Percentiles rank a stretch among this genome's conserved stretches.
These are phyloP conservation scores for Masticophis lateralis DNA, from an alignment of 2,797 vertebrate genomes.

Conservation along the genomic window DNA sequence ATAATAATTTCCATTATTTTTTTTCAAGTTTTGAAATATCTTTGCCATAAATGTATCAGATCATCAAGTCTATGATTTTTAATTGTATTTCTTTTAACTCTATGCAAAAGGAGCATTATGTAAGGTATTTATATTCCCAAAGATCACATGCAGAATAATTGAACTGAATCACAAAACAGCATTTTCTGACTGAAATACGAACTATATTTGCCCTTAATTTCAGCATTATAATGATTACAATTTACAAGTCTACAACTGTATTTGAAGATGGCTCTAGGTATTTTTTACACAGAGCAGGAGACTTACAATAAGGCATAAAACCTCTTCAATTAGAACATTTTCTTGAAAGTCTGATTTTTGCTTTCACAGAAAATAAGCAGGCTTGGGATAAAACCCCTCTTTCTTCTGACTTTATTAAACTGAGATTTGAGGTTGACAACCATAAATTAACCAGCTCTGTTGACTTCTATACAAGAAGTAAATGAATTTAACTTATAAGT, in stretches of 20 bases:
- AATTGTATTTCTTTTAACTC: not conserved
- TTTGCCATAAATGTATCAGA: not conserved
- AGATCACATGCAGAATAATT: not conserved
- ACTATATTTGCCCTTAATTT: not conserved
- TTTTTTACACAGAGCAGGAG: not conserved
- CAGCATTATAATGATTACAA: not conserved
- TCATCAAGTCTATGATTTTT: not conserved
- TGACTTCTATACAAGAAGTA: not conserved
- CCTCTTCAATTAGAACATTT: not conserved
- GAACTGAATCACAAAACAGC: not conserved
- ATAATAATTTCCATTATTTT: not conserved
- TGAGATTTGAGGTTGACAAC: slow-evolving; percentile 20
- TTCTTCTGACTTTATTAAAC: slow-evolving; percentile 40
- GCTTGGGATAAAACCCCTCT: slow-evolving; percentile 11
- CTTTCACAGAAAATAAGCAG: not conserved
- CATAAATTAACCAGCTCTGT: slow-evolving; percentile 16
- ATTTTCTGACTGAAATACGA: not conserved
- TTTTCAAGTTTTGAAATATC: not conserved
- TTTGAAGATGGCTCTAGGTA: not conserved
- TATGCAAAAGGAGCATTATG: not conserved
- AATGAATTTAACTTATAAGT: slow-evolving; percentile 14
- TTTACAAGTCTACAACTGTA: not conserved
- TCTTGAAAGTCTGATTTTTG: slow-evolving; percentile 13
- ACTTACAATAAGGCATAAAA: not conserved
- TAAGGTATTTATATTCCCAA: not conserved